These are phyloP conservation scores for Urocitellus parryii DNA, from an alignment of 2,113 vertebrate species.

Conservation along the genomic window DNA sequence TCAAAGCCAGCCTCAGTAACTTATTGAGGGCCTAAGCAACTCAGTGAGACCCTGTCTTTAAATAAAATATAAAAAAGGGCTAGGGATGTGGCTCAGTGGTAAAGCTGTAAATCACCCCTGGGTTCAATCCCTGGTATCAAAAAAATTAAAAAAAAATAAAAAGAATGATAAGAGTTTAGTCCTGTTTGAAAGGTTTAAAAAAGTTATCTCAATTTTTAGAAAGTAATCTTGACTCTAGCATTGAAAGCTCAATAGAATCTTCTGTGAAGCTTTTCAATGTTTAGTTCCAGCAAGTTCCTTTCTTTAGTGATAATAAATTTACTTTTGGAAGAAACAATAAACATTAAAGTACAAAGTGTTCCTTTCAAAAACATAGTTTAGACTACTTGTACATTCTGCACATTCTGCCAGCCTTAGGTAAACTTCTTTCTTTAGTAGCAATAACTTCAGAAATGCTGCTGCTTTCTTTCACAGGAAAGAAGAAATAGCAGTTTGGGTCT, in stretches of 20 bases:
- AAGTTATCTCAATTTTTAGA: neutral
- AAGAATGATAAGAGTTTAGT: neutral
- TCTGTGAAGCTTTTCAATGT: neutral
- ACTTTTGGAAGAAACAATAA: slow-evolving; percentile 47
- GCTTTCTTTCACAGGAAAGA: neutral
- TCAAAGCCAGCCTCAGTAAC: too few relatives aligned
- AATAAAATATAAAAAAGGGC: too few relatives aligned
- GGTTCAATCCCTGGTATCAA: too few relatives aligned
- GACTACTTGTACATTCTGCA: neutral
- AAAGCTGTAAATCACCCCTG: too few relatives aligned
- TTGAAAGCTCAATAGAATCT: neutral
- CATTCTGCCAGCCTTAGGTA: neutral
- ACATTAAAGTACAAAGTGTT: neutral
- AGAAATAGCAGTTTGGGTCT: neutral
- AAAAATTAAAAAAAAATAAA: too few relatives aligned
- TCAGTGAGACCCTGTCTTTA: too few relatives aligned
- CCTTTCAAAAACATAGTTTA: slow-evolving; percentile 23
- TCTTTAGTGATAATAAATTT: slow-evolving; percentile 26
- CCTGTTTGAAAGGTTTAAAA: neutral
- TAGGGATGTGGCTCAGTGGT: too few relatives aligned
- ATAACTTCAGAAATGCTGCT: neutral
- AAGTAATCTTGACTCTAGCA: neutral
- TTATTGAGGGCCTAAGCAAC: too few relatives aligned
- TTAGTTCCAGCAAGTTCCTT: neutral
- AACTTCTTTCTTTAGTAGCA: neutral